Evolutionary conservation across 2,113 vertebrate species (phyloP).

Genomic region (Cebus imitator): DNA sequence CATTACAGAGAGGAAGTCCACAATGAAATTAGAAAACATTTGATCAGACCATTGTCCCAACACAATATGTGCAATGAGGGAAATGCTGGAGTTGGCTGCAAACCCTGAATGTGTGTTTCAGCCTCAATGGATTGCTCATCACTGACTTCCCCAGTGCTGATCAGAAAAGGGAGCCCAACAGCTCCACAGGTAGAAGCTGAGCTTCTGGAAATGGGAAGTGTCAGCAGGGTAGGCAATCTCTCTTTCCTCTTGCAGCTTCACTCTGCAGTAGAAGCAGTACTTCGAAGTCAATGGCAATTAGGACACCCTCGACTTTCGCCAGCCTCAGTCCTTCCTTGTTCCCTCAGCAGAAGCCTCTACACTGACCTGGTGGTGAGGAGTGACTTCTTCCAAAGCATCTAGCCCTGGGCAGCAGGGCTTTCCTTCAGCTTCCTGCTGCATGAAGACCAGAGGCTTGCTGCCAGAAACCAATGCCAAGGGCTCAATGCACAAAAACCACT

Average conservation of each 20-base stretch:
- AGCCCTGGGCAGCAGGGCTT: neutral
- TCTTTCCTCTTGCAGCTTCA: neutral
- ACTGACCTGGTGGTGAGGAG: neutral
- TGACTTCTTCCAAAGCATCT: neutral
- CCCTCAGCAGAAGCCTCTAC: neutral
- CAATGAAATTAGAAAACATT: constrained; percentile 75
- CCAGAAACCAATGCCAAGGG: neutral
- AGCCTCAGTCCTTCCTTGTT: neutral
- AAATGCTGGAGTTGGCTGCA: constrained; percentile 44
- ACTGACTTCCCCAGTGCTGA: neutral
- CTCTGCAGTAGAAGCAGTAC: fast-evolving
- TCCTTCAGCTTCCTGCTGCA: neutral
- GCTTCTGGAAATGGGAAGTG: neutral
- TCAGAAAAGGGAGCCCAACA: neutral
- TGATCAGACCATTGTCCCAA: constrained; percentile 72
- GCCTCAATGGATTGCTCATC: neutral
- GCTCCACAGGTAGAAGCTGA: neutral
- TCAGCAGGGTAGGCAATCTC: neutral
- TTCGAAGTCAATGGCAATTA: neutral
- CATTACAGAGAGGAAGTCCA: constrained; percentile 73
- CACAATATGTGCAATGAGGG: constrained; percentile 71
- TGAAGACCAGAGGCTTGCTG: neutral
- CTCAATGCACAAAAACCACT: neutral
- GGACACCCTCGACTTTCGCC: neutral
- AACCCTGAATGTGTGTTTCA: neutral